Base-by-base conservation (phyloP, 2,113 vertebrate genomes). In the Chloropsis cyanopogon region DNA sequence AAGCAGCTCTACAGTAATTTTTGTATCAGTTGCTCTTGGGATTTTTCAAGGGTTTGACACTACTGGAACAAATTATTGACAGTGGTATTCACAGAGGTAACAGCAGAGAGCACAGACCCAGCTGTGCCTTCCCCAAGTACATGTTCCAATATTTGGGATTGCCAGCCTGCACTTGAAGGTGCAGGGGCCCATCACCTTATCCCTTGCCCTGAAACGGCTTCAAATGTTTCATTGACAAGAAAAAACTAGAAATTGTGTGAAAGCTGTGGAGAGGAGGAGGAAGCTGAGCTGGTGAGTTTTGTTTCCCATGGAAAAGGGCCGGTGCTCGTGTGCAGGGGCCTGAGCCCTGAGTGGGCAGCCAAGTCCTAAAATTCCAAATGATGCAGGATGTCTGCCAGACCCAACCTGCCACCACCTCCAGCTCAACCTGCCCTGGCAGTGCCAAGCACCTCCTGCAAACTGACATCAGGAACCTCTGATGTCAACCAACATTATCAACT, bases 81-180 rank as follows among this genome's bases (percentile, higher is more conserved):
- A 54, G 33, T 56, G 44, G 64, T n/a, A 66, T 69, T 59, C 81
- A 8, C 14, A 69, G 44, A 60, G 76, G 50, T 35, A 37, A 10
- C 9, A 60, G 86, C 35, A 60, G 70, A 39, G 56, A 33, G 29
- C 0, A 0, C 2, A 41, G 75, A 33, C 33, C 72, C 61, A 49
- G 33, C 29, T 0, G 0, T 52, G 61, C 23, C 1, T 44, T 76
- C 35, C 59, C 59, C 44, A 42, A n/a, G 63, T 22, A 28, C 37
- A 17, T 23, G 21, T 31, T 63, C 10, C 1, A 37, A 37, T 37
- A 37, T 37, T 6, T 42, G 28, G 19, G 59, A 31, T 9, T 86
- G 20, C 12, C 68, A 60, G 1, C 52, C 46, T 81, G 54, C 14
- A 33, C 39, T 63, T 0, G 0, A 2, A 4, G 33, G 10, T 47